phyloP scores from a whole-genome alignment of 2,888 invertebrate genomes.

The Pollenia angustigena region DNA sequence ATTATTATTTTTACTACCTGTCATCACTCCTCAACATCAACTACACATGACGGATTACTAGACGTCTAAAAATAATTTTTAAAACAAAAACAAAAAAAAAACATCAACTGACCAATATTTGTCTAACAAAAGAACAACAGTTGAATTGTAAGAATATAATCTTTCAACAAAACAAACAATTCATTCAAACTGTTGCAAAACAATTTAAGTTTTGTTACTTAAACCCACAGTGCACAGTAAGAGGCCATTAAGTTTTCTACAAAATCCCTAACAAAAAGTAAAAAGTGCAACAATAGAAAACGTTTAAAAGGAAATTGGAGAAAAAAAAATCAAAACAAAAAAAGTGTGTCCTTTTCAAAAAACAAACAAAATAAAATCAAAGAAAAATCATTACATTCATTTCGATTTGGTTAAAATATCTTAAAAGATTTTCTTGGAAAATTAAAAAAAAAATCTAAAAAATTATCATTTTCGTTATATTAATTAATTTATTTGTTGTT shows the following conservation, averaged over 20 bases:
- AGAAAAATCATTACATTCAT: constrained; percentile 14
- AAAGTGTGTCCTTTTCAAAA: constrained; percentile 17
- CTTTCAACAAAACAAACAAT: constrained; percentile 44
- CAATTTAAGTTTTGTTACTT: constrained; percentile 9
- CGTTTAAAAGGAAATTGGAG: constrained; percentile 16
- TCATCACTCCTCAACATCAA: constrained; percentile 57
- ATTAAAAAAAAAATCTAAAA: neutral
- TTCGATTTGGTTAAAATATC: constrained; percentile 11
- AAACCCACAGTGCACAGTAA: constrained; percentile 58
- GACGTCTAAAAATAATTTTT: neutral
- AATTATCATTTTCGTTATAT: constrained; percentile 4
- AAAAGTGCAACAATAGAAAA: constrained; percentile 57
- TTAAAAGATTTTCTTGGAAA: constrained; percentile 14
- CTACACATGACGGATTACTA: constrained; percentile 65
- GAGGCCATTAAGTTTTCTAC: constrained; percentile 46
- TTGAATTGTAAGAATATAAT: constrained; percentile 30
- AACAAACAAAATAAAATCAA: constrained; percentile 3
- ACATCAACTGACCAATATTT: constrained; percentile 17
- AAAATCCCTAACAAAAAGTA: constrained; percentile 5
- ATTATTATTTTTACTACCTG: constrained; percentile 54
- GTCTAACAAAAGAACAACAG: constrained; percentile 36
- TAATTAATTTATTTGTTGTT: constrained; percentile 18
- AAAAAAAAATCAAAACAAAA: constrained; percentile 18
- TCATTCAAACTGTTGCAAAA: constrained; percentile 39
- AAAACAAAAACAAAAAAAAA: constrained; percentile 20